A percentile compares a stretch with the other conserved stretches of the same genome.
phyloP scores from a whole-genome alignment of 2,797 vertebrate species.

The Xiphophorus birchmanni region DNA sequence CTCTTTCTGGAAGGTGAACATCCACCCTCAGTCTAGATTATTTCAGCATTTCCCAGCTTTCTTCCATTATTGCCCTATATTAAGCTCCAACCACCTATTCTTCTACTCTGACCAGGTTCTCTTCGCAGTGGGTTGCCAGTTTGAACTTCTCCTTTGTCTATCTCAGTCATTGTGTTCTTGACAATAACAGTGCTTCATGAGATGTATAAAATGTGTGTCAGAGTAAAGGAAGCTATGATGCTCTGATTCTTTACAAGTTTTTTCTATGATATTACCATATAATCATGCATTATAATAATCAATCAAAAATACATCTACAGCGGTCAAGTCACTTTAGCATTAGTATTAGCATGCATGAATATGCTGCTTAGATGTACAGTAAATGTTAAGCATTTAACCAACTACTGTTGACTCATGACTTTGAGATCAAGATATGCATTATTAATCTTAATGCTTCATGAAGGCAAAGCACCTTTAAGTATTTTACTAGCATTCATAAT shows the following conservation, averaged over 20 bases:
- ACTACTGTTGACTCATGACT: conserved; percentile 10
- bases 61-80: not conserved
- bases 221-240: not conserved
- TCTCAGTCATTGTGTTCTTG: too few relatives aligned
- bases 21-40: not conserved
- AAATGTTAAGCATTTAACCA: conserved; percentile 27
- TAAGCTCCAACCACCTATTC: not conserved
- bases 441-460: conserved; percentile 52
- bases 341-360: not conserved
- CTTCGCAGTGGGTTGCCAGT: not conserved
- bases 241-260: not conserved
- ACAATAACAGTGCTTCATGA: not conserved
- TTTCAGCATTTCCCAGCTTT: not conserved
- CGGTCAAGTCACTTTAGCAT: not conserved
- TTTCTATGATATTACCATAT: not conserved
- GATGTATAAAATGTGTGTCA: not conserved
- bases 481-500: conserved; percentile 58
- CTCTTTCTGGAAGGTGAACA: not conserved
- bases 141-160: too few relatives aligned
- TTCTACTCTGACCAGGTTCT: not conserved
- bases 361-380: conserved; percentile 7
- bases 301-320: not conserved
- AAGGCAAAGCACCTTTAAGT: conserved; percentile 29
- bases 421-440: conserved; percentile 51
- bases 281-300: not conserved